phyloP scores from a whole-genome alignment of 2,888 invertebrate species.

The Caenorhabditis japonica region DNA sequence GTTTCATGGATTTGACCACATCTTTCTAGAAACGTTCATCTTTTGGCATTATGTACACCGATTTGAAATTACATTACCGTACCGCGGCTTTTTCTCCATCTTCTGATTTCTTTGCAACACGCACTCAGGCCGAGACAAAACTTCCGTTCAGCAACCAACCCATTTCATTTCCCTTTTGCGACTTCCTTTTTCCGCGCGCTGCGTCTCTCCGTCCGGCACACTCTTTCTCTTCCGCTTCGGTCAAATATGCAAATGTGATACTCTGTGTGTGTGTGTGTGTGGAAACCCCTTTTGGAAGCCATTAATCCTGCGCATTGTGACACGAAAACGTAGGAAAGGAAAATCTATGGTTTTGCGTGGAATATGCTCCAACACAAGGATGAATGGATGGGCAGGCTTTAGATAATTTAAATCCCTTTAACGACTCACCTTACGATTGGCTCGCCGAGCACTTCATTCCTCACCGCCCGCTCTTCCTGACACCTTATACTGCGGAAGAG shows the following conservation, averaged over 20 bases:
- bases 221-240: slow-evolving; percentile 25
- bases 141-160: slow-evolving; percentile 51
- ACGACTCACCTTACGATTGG: slow-evolving; percentile 41
- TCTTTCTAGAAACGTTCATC: no score
- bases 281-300: slow-evolving; percentile 48
- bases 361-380: slow-evolving; percentile 10
- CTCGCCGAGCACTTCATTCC: slow-evolving; percentile 43
- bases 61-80: no score
- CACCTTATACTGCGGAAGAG: slow-evolving; percentile 25
- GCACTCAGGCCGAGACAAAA: slow-evolving; percentile 13
- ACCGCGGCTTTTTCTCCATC: slow-evolving; percentile 1
- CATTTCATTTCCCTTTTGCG: slow-evolving; percentile 41
- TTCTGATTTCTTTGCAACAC: slow-evolving; percentile 2
- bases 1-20: no score
- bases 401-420: no score
- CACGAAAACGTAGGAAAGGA: slow-evolving; percentile 17
- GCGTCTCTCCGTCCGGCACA: slow-evolving; percentile 24
- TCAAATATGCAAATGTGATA: slow-evolving; percentile 51
- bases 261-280: slow-evolving; percentile 27
- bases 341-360: slow-evolving; percentile 17
- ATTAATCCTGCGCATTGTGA: slow-evolving; percentile 50
- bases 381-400: no score
- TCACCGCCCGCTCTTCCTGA: slow-evolving; percentile 29
- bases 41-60: no score
- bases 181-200: slow-evolving; percentile 21